These are phyloP conservation scores for Xylophagus ater DNA, from an alignment of 2,888 invertebrate species.

Conservation along the genomic window DNA sequence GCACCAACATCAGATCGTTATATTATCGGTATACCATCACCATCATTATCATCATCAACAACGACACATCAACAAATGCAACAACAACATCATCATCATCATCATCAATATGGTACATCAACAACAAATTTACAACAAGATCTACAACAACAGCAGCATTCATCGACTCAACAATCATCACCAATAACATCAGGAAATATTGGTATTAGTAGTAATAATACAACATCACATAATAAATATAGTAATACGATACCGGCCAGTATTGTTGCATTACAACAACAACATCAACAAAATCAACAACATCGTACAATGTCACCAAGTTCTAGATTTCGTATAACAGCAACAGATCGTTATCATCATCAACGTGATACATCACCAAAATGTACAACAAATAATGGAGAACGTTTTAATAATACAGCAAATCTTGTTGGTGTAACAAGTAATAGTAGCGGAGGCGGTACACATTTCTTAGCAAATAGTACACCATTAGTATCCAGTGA, in stretches of 20 bases:
- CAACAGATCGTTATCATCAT: conserved; percentile 32
- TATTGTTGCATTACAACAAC: too few relatives aligned
- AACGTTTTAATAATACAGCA: too few relatives aligned
- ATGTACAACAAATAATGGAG: conserved; percentile 23
- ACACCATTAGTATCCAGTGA: conserved; percentile 31
- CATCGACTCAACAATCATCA: conserved; percentile 15
- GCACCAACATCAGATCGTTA: conserved; percentile 37
- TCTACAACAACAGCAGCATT: conserved; percentile 20
- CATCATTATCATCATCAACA: conserved; percentile 14
- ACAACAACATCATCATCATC: conserved; percentile 9
- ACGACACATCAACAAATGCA: conserved; percentile 12
- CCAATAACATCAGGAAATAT: conserved; percentile 3
- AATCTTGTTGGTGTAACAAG: too few relatives aligned
- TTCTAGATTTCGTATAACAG: conserved; percentile 31
- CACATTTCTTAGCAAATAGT: conserved; percentile 27
- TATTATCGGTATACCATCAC: conserved; percentile 24
- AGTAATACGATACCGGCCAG: too few relatives aligned
- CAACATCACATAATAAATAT: too few relatives aligned
- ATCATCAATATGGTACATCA: background rate
- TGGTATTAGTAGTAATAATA: background rate
- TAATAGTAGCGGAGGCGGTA: too few relatives aligned
- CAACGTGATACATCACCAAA: conserved; percentile 29
- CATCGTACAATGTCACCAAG: conserved; percentile 34
- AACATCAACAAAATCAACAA: conserved; percentile 3
- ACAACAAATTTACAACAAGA: conserved; percentile 11